phyloP scores from a whole-genome alignment of 1,140 invertebrate genomes.

The Drosophila kurseongensis region DNA sequence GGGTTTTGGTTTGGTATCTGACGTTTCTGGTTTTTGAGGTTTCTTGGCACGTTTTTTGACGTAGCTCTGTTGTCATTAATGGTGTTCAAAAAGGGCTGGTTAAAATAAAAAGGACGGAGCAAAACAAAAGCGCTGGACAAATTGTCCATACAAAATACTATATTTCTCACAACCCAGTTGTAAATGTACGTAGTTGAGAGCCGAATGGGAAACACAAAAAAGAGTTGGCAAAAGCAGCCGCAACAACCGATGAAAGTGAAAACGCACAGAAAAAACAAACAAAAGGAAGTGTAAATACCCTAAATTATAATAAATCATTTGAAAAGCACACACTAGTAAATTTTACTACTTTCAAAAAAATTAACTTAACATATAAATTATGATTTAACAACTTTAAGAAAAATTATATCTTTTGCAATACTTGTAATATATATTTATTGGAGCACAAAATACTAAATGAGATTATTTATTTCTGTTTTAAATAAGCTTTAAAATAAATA shows the following conservation, averaged over 20 bases:
- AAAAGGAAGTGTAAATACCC: constrained; percentile 6
- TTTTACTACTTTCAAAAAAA: background rate
- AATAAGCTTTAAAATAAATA: no score
- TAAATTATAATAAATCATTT: background rate
- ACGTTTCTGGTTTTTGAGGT: constrained; percentile 22
- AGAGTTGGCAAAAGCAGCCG: constrained; percentile 16
- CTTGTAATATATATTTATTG: no score
- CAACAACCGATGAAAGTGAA: constrained; percentile 43
- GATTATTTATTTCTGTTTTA: no score
- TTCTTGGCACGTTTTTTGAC: constrained; percentile 27
- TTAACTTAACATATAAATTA: background rate
- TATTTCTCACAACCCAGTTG: constrained; percentile 1
- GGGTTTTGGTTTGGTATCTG: background rate
- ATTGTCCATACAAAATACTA: constrained; percentile 22
- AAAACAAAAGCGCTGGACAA: constrained; percentile 30
- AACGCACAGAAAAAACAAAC: constrained; percentile 12
- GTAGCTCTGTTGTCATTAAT: constrained; percentile 1
- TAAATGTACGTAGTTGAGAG: constrained; percentile 16
- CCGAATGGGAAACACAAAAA: constrained; percentile 17
- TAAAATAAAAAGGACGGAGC: constrained; percentile 23
- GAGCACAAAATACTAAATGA: no score
- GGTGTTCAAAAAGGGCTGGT: constrained; percentile 13
- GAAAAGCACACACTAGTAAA: background rate
- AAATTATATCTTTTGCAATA: no score
- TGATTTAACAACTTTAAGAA: no score